These are phyloP conservation scores for Tenthredo notha DNA, from an alignment of 2,888 invertebrate genomes.

Conservation along the genomic window DNA sequence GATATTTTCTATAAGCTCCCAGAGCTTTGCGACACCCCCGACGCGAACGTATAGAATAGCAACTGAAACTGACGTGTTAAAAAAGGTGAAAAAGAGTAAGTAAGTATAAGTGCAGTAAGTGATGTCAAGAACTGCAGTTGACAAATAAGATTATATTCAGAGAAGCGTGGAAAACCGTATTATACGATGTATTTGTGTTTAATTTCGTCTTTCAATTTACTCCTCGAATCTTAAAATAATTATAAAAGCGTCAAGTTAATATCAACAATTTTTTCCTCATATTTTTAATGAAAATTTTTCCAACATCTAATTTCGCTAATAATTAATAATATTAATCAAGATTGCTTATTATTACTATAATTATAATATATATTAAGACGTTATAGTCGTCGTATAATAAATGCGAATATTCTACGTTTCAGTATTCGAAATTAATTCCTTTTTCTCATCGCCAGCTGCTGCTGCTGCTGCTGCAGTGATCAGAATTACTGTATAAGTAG, in stretches of 20 bases:
- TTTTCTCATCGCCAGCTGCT: background rate
- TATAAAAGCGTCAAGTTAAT: background rate
- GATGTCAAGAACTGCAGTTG: background rate
- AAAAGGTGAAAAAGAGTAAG: background rate
- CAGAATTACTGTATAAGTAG: background rate
- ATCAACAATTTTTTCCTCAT: background rate
- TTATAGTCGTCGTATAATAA: background rate
- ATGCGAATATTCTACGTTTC: background rate
- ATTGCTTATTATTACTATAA: background rate
- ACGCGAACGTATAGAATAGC: background rate
- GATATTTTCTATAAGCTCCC: background rate
- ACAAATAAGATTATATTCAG: constrained; percentile 22
- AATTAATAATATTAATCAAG: background rate
- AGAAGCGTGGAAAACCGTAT: background rate
- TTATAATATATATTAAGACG: background rate
- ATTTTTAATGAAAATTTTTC: background rate
- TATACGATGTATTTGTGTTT: background rate
- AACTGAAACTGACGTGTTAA: background rate
- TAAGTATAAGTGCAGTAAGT: background rate
- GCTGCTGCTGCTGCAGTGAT: background rate
- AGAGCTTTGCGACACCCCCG: background rate
- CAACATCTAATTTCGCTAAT: background rate
- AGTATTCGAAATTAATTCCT: constrained; percentile 4
- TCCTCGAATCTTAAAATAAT: background rate
- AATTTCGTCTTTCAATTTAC: background rate